These are phyloP conservation scores for Oxystoma pomonae DNA, from an alignment of 2,888 invertebrate genomes.

Conservation along the genomic window DNA sequence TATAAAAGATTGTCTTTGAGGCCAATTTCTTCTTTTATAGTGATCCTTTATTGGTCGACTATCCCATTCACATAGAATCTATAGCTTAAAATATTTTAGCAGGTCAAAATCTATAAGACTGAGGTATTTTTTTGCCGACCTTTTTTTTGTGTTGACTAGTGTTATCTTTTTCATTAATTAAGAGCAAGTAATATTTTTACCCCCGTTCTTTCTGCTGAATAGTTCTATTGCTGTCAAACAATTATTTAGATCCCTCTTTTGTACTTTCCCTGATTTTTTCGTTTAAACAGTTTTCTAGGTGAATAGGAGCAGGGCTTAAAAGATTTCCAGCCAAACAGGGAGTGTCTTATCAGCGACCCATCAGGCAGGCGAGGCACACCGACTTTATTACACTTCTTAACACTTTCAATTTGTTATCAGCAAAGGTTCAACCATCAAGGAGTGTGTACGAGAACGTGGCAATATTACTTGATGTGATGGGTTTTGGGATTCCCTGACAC, in stretches of 20 bases:
- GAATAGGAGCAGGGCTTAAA: background rate
- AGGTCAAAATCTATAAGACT: no score
- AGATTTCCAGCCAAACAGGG: background rate
- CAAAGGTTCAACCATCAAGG: background rate
- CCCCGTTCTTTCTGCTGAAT: background rate
- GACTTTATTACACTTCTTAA: conserved; percentile 24
- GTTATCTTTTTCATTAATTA: no score
- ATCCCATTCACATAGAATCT: no score
- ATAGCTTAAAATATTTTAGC: no score
- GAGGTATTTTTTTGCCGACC: no score
- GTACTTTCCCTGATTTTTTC: background rate
- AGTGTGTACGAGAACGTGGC: background rate
- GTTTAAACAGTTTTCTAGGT: background rate
- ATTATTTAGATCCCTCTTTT: background rate
- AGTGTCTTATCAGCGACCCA: background rate
- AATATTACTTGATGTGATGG: no score
- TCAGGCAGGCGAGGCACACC: background rate
- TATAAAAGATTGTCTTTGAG: no score
- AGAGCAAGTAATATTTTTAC: background rate
- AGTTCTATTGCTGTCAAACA: background rate
- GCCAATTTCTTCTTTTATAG: no score
- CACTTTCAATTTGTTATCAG: conserved; percentile 24
- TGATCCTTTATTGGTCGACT: no score
- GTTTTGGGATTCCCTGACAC: no score
- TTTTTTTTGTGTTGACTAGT: no score